These are phyloP conservation scores for Prinia subflava DNA, from an alignment of 2,113 vertebrate genomes.

Conservation along the genomic window DNA sequence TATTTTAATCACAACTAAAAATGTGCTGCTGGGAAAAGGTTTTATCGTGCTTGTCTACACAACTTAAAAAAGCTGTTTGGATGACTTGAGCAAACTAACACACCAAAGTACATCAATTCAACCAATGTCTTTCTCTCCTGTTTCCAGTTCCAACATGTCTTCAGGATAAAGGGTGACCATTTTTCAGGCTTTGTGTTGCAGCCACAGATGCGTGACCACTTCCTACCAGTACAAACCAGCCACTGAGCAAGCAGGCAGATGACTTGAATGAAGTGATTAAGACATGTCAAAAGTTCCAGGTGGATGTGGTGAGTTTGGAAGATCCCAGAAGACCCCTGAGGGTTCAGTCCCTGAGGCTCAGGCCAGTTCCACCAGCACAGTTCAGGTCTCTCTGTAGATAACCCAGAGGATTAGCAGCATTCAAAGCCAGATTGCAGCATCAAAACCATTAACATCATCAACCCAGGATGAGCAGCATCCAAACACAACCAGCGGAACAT, in stretches of 20 bases:
- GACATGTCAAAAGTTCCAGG: not conserved
- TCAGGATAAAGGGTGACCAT: not conserved
- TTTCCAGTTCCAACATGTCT: not conserved
- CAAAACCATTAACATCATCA: too few relatives aligned
- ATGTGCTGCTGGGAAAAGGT: not conserved
- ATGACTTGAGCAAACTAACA: not conserved
- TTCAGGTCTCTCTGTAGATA: not conserved
- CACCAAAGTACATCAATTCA: not conserved
- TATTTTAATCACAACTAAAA: not conserved
- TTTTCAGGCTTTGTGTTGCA: not conserved
- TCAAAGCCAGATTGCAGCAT: too few relatives aligned
- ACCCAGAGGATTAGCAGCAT: not conserved
- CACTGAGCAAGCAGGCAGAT: not conserved
- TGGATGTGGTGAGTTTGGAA: not conserved
- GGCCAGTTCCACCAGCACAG: not conserved
- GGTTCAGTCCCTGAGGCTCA: not conserved
- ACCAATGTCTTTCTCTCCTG: not conserved
- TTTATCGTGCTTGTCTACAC: not conserved
- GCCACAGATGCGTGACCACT: accelerated
- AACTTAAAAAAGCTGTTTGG: not conserved
- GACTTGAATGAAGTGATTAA: not conserved
- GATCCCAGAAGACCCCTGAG: not conserved
- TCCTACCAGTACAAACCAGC: not conserved
- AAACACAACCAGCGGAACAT: not conserved
- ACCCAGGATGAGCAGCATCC: not conserved